These are phyloP conservation scores for Sterna hirundo DNA, from an alignment of 2,113 vertebrate species.

Conservation along the genomic window DNA sequence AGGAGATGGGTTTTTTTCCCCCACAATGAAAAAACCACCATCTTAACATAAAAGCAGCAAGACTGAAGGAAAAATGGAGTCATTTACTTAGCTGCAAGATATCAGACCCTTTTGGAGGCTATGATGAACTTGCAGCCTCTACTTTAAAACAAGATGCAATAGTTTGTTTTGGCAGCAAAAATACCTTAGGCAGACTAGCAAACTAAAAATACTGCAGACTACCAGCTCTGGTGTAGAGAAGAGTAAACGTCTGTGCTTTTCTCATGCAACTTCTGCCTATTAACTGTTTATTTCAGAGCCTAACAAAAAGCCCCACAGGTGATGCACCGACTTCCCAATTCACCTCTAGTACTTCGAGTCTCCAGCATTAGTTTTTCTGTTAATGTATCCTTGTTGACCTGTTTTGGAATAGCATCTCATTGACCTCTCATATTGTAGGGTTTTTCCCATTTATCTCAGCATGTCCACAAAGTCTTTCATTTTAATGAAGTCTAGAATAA, in stretches of 20 bases:
- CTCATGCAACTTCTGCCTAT: background rate
- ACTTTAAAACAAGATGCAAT: background rate
- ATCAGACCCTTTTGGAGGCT: background rate
- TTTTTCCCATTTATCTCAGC: background rate
- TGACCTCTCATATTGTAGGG: background rate
- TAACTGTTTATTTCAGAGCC: background rate
- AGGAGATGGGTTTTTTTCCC: background rate
- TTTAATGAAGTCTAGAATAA: background rate
- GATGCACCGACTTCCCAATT: background rate
- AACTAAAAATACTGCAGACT: background rate
- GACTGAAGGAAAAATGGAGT: background rate
- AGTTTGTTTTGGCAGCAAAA: background rate
- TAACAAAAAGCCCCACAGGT: background rate
- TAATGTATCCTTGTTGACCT: background rate
- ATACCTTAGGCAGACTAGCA: background rate
- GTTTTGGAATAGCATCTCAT: background rate
- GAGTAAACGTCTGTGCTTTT: accelerated
- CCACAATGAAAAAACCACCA: background rate
- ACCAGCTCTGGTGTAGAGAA: background rate
- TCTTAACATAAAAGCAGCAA: background rate
- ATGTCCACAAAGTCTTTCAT: background rate
- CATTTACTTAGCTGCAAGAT: background rate
- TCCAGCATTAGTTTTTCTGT: background rate
- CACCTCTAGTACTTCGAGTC: background rate
- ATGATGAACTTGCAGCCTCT: background rate